Evolutionary conservation across 2,888 invertebrate species (phyloP).

Genomic region (Masnerella sp.): DNA sequence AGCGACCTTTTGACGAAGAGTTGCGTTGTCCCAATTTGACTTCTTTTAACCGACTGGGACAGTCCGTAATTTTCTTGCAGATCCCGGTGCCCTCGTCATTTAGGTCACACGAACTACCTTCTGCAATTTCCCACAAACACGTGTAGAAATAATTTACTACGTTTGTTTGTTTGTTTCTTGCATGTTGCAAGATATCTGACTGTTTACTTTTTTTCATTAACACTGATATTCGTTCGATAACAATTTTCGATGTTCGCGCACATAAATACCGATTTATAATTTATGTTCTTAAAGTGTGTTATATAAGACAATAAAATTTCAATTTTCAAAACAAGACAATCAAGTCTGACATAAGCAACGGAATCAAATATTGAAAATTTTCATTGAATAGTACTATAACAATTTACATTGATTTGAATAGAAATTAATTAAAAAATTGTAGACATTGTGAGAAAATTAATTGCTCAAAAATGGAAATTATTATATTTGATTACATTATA

Average conservation of each 20-base stretch:
- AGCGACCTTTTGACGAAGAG: conserved; percentile 68
- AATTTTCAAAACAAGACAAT: conserved; percentile 20
- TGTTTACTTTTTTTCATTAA: not conserved
- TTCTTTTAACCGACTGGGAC: conserved; percentile 65
- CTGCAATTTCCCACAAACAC: no score
- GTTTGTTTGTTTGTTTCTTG: not conserved
- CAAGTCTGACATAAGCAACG: not conserved
- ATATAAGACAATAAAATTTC: conserved; percentile 1
- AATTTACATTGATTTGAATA: no score
- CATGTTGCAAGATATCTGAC: not conserved
- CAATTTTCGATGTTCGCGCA: not conserved
- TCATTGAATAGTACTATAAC: no score
- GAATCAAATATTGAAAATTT: no score
- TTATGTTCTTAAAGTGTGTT: not conserved
- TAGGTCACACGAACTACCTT: conserved; percentile 63
- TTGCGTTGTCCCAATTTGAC: conserved; percentile 61
- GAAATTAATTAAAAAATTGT: no score
- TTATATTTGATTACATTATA: no score
- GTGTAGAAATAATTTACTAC: not conserved
- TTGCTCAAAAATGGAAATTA: no score
- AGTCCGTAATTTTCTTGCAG: conserved; percentile 67
- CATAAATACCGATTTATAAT: not conserved
- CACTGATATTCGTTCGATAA: no score
- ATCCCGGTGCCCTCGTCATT: conserved; percentile 63
- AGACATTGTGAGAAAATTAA: no score